phyloP scores from a whole-genome alignment of 2,797 vertebrate species.

The Dallia pectoralis region DNA sequence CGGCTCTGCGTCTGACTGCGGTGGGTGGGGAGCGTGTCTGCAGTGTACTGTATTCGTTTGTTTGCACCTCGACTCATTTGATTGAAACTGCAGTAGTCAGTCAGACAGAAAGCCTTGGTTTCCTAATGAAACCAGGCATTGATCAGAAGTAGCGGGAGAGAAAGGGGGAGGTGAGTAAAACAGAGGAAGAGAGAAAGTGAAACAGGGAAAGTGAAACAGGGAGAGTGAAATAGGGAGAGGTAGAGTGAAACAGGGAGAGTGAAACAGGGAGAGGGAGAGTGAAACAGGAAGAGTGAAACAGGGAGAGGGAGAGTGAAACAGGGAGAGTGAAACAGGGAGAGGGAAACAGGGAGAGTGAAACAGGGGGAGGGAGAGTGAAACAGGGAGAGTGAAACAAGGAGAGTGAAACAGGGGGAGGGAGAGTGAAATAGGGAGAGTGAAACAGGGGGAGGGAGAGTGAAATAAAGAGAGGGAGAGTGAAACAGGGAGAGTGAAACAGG shows the following conservation, averaged over 20 bases:
- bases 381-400: neutral
- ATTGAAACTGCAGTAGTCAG: constrained; percentile 57
- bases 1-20: constrained; percentile 51
- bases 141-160: constrained; percentile 48
- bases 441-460: neutral
- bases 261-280: neutral
- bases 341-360: neutral
- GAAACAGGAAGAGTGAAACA: neutral
- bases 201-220: neutral
- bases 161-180: neutral
- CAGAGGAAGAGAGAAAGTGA: neutral
- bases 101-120: constrained; percentile 53
- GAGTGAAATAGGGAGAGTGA: neutral
- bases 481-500: neutral
- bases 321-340: neutral
- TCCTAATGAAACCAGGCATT: constrained; percentile 68
- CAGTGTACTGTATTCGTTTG: constrained; percentile 49
- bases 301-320: neutral
- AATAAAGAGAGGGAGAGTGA: too few species aligned
- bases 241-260: too few species aligned
- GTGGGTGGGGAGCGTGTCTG: constrained; percentile 51
- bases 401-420: constrained; percentile 36
- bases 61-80: constrained; percentile 57
- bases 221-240: neutral
- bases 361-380: neutral